Evolutionary conservation across 2,113 vertebrate genomes (phyloP).

Genomic region (Mormyrus lacerda): DNA sequence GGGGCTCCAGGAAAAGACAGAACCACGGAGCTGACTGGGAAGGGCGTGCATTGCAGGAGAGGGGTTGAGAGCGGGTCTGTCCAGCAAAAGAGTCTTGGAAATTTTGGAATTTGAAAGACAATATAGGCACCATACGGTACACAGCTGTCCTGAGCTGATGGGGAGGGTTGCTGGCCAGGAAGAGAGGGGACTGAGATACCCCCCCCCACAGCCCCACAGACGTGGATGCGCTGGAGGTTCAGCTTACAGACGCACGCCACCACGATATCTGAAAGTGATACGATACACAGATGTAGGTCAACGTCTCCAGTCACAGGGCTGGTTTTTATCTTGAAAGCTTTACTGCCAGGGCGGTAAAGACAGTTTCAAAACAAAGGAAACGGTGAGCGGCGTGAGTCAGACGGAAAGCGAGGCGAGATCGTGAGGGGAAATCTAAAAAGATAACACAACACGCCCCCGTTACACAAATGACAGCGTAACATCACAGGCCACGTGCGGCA

Average conservation of each 20-base stretch:
- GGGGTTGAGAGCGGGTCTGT: neutral
- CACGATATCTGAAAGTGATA: neutral
- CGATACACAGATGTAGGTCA: constrained; percentile 1
- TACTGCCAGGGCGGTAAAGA: neutral
- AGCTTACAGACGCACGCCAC: neutral
- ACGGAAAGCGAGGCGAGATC: neutral
- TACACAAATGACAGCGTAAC: neutral
- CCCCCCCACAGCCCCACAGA: neutral
- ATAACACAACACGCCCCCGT: neutral
- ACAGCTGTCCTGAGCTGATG: neutral
- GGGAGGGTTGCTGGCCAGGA: neutral
- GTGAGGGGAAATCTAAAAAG: neutral
- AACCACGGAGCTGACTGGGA: neutral
- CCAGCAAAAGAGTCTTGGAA: neutral
- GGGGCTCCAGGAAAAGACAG: neutral
- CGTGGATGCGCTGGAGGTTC: neutral
- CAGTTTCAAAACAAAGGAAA: constrained; percentile 6
- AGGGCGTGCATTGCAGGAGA: neutral
- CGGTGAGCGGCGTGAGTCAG: neutral
- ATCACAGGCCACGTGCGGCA: neutral
- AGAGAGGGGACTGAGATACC: neutral
- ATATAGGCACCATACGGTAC: neutral
- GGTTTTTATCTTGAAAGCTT: neutral
- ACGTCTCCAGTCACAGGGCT: neutral
- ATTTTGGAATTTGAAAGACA: neutral